These are phyloP conservation scores for Xenops minutus DNA, from an alignment of 2,797 vertebrate genomes.

Conservation along the genomic window DNA sequence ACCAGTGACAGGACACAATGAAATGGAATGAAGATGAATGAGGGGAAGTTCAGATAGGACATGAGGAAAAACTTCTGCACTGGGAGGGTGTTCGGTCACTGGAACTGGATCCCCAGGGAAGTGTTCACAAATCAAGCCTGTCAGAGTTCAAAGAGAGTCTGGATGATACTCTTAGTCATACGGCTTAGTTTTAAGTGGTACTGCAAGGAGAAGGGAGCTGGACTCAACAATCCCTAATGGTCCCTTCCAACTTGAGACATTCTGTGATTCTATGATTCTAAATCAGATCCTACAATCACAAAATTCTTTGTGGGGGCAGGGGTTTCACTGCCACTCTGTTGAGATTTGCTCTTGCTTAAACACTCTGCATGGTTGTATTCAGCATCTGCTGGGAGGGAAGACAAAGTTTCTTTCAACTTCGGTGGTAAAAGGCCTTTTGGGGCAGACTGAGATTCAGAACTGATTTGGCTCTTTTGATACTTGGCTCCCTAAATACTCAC, in stretches of 20 bases:
- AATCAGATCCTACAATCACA: neutral
- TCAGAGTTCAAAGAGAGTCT: too few relatives aligned
- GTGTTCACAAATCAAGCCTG: neutral
- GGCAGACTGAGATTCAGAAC: neutral
- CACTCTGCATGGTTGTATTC: neutral
- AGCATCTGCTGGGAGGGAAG: neutral
- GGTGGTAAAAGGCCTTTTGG: neutral
- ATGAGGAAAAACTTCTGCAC: neutral
- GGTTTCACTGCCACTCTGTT: neutral
- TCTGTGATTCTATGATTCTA: neutral
- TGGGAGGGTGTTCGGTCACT: fast-evolving
- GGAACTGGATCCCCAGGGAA: neutral
- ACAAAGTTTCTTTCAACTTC: neutral
- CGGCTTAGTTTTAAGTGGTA: neutral
- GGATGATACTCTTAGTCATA: fast-evolving
- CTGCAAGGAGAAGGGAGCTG: neutral
- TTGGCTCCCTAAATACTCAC: neutral
- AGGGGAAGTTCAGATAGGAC: neutral
- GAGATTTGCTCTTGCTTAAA: fast-evolving
- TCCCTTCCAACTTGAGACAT: neutral
- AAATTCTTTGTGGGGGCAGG: neutral
- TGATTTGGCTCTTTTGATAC: neutral
- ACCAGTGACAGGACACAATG: fast-evolving
- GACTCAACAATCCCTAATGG: neutral
- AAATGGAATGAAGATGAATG: neutral